Evolutionary conservation across 1,140 invertebrate genomes (phyloP).

Genomic region (Bradysia coprophila): DNA sequence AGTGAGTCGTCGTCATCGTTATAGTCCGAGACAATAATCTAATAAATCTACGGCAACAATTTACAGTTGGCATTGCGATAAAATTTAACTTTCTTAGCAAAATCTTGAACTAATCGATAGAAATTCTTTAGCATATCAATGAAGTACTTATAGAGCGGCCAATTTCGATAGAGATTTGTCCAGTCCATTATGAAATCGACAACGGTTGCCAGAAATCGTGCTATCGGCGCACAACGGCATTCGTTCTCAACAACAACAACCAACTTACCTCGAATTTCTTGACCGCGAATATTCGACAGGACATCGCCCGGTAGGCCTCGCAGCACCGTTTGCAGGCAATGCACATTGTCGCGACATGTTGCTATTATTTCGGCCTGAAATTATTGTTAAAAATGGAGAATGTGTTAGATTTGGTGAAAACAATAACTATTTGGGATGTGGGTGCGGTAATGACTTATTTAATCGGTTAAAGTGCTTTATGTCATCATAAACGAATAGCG

Average conservation of each 20-base stretch:
- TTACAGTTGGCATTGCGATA: too few species aligned
- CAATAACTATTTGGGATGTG: too few species aligned
- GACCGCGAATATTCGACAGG: slow-evolving; percentile 15
- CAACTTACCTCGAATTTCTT: slow-evolving; percentile 22
- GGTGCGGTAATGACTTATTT: too few species aligned
- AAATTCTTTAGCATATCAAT: slow-evolving; percentile 11
- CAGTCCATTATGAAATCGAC: slow-evolving; percentile 19
- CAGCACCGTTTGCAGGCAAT: slow-evolving; percentile 39
- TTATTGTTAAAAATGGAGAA: slow-evolving; percentile 15
- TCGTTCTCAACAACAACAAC: slow-evolving; percentile 5
- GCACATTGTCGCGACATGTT: slow-evolving; percentile 54
- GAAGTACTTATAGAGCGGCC: slow-evolving; percentile 18
- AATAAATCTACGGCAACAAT: too few species aligned
- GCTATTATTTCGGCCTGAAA: slow-evolving; percentile 51
- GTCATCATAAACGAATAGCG: too few species aligned
- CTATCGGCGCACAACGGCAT: slow-evolving; percentile 22
- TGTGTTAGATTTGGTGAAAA: too few species aligned
- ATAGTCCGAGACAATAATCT: too few species aligned
- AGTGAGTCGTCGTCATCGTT: too few species aligned
- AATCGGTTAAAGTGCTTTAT: too few species aligned
- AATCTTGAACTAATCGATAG: neutral
- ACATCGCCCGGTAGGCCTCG: slow-evolving; percentile 20
- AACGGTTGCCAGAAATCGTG: slow-evolving; percentile 18
- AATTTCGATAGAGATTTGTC: slow-evolving; percentile 17
- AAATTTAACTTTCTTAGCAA: neutral